phyloP scores from a whole-genome alignment of 2,797 vertebrate genomes.

The Miichthys miiuy region DNA sequence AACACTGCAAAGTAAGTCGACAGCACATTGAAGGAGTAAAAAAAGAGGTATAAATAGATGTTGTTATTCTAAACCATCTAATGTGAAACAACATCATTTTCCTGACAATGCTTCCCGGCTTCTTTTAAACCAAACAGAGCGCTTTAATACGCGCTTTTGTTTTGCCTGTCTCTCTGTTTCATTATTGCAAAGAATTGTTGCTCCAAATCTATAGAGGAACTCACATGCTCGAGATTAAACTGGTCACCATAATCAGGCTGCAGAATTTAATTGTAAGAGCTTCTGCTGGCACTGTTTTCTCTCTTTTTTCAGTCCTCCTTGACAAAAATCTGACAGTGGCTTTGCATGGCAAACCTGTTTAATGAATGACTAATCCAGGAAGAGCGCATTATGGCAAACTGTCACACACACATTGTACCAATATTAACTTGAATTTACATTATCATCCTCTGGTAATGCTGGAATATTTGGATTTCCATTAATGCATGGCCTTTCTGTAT shows the following conservation, averaged over 20 bases:
- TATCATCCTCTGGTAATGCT: conserved; percentile 89
- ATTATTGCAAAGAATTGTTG: conserved; percentile 77
- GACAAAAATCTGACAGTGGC: conserved; percentile 90
- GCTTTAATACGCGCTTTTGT: conserved; percentile 78
- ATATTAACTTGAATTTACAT: conserved; percentile 91
- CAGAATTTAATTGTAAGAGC: conserved; percentile 85
- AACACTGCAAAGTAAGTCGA: conserved; percentile 54
- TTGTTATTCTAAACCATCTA: conserved; percentile 78
- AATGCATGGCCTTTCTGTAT: conserved; percentile 80
- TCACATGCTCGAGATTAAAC: conserved; percentile 84
- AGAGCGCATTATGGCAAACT: conserved; percentile 88
- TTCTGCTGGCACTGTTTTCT: conserved; percentile 76
- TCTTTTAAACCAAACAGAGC: conserved; percentile 78
- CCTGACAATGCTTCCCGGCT: conserved; percentile 74
- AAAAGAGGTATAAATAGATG: conserved; percentile 80
- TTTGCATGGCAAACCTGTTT: conserved; percentile 90
- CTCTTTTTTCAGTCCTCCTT: conserved; percentile 78
- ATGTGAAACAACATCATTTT: conserved; percentile 79
- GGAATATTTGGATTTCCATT: conserved; percentile 88
- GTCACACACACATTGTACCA: conserved; percentile 87
- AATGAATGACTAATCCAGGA: conserved; percentile 88
- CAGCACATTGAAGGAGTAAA: conserved; percentile 57
- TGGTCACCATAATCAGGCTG: conserved; percentile 80
- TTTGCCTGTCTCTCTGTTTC: conserved; percentile 73
- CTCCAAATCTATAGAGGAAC: conserved; percentile 80